These are phyloP conservation scores for Helicoverpa assulta DNA, from an alignment of 2,888 invertebrate species.

Conservation along the genomic window DNA sequence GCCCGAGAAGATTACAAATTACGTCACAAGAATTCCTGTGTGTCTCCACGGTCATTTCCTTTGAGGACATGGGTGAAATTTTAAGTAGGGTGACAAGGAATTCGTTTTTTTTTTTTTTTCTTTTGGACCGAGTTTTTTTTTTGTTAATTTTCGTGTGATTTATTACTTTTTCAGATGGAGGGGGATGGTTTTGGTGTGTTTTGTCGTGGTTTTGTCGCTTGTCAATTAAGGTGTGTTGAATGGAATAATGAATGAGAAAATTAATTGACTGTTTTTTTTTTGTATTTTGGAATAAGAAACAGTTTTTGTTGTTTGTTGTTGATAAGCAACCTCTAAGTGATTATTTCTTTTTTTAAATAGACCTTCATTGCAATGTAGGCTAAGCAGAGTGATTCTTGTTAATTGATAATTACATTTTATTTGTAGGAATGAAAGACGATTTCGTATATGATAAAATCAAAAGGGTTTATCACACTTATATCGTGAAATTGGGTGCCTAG, in stretches of 20 bases:
- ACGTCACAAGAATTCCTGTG: constrained; percentile 28
- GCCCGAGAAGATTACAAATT: constrained; percentile 48
- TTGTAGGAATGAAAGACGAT: no score
- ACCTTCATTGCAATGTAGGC: no score
- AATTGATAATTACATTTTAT: no score
- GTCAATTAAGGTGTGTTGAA: background rate
- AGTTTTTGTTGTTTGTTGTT: no score
- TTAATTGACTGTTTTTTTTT: background rate
- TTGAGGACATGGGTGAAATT: constrained; percentile 16
- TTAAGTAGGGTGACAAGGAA: constrained; percentile 1
- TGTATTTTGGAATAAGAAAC: background rate
- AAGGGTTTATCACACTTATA: no score
- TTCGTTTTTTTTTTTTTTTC: background rate
- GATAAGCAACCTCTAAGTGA: no score
- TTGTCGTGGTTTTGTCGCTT: background rate
- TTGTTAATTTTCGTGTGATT: constrained; percentile 39
- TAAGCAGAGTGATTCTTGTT: no score
- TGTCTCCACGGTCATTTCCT: constrained; percentile 27
- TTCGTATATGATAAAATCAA: no score
- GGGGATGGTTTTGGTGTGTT: background rate
- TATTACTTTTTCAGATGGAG: background rate
- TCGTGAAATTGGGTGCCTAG: no score
- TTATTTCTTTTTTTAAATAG: no score
- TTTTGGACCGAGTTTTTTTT: constrained; percentile 10
- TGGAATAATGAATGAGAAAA: background rate